A percentile compares a stretch with the other conserved stretches of the same genome.
These are phyloP conservation scores for Heliconius sara DNA, from an alignment of 2,888 invertebrate genomes.

Conservation along the genomic window DNA sequence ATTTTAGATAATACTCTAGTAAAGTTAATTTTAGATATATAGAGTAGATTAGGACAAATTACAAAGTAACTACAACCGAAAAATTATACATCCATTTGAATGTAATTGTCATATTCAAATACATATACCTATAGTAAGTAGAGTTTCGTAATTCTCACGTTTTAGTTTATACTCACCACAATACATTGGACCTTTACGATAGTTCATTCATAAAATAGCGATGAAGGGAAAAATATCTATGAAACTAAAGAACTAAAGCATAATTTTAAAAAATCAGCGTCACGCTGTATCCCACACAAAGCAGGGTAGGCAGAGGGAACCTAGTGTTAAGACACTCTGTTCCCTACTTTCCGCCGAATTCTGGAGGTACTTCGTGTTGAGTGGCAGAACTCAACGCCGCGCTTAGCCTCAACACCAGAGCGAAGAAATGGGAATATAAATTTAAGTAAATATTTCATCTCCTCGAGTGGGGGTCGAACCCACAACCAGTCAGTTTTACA, in stretches of 20 bases:
- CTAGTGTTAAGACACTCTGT: too few species aligned
- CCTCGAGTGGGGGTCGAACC: too few species aligned
- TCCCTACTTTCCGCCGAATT: too few species aligned
- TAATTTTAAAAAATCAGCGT: too few species aligned
- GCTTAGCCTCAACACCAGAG: too few species aligned
- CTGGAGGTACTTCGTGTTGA: too few species aligned
- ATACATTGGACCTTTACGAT: constrained; percentile 10
- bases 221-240: constrained; percentile 50
- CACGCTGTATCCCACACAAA: too few species aligned
- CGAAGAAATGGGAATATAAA: too few species aligned
- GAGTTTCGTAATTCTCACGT: constrained; percentile 9
- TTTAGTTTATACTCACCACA: not conserved
- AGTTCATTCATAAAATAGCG: constrained; percentile 63
- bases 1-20: not conserved
- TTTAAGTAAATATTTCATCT: too few species aligned
- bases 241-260: constrained; percentile 42
- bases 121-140: not conserved
- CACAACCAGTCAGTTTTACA: too few species aligned
- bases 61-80: constrained; percentile 5
- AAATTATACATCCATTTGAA: constrained; percentile 13
- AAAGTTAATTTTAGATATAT: not conserved
- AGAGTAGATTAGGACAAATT: not conserved
- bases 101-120: not conserved
- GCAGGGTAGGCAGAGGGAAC: too few species aligned
- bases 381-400: too few species aligned